A percentile compares a stretch with the other conserved stretches of the same genome.
Evolutionary conservation across 2,113 vertebrate species (phyloP).

Genomic region (Brienomyrus longianalis): DNA sequence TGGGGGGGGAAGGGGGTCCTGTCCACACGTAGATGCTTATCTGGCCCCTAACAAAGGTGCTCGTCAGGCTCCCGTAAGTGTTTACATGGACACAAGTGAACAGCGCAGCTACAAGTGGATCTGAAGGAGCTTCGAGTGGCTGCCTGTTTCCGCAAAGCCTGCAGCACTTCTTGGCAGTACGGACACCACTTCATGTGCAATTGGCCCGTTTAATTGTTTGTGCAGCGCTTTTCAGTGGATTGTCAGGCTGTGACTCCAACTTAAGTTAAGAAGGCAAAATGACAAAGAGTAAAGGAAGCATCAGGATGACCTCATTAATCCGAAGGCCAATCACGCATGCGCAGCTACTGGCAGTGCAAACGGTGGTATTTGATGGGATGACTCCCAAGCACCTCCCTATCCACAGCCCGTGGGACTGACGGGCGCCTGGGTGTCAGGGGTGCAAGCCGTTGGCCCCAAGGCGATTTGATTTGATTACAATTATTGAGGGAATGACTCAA

Average conservation of each 20-base stretch:
- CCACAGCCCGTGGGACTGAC: background rate
- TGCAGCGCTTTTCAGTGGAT: conserved; percentile 8
- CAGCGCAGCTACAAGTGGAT: conserved; percentile 44
- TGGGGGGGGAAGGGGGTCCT: conserved; percentile 44
- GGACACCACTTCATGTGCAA: background rate
- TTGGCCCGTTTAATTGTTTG: conserved; percentile 8
- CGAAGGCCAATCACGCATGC: background rate
- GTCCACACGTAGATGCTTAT: conserved; percentile 60
- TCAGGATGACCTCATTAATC: background rate
- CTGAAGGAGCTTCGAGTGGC: conserved; percentile 29
- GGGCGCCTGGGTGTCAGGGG: background rate
- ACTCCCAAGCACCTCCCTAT: background rate
- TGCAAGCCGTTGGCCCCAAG: background rate
- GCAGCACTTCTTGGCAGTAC: conserved; percentile 4
- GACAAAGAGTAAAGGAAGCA: background rate
- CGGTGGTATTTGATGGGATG: background rate
- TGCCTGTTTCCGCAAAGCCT: conserved; percentile 28
- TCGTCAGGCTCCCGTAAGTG: conserved; percentile 22
- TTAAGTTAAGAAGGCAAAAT: background rate
- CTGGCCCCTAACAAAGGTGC: conserved; percentile 55
- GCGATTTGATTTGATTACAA: background rate
- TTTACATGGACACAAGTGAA: conserved; percentile 44
- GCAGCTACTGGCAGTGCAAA: background rate
- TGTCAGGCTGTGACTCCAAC: background rate
- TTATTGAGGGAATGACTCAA: background rate